phyloP scores from a whole-genome alignment of 1,140 invertebrate genomes.

The Lethrus apterus region DNA sequence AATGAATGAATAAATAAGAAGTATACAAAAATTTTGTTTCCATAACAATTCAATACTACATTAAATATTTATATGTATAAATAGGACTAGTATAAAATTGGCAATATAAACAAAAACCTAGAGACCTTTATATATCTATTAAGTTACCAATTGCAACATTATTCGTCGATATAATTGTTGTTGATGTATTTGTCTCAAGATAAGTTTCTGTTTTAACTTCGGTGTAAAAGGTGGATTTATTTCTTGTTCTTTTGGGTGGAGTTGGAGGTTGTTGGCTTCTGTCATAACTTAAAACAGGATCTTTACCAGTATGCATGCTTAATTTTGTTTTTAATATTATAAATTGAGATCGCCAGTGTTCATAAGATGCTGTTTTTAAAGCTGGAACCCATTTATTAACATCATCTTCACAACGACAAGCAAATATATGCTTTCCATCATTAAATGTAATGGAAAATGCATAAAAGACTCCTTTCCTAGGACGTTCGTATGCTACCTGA shows the following conservation, averaged over 20 bases:
- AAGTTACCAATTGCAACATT: constrained; percentile 23
- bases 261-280: constrained; percentile 22
- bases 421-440: constrained; percentile 38
- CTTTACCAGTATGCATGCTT: constrained; percentile 34
- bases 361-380: constrained; percentile 37
- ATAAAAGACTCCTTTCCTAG: constrained; percentile 35
- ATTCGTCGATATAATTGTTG: constrained; percentile 12
- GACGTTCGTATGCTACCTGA: constrained; percentile 36
- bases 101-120: not conserved
- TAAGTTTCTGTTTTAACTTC: constrained; percentile 25
- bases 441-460: constrained; percentile 38
- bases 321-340: constrained; percentile 36
- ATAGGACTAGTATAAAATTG: constrained; percentile 8
- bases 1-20: too few species aligned
- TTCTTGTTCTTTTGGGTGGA: constrained; percentile 26
- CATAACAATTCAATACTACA: too few species aligned
- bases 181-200: constrained; percentile 22
- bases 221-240: constrained; percentile 33
- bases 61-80: too few species aligned
- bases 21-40: too few species aligned
- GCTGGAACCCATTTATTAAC: constrained; percentile 37
- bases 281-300: constrained; percentile 35
- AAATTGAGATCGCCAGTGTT: constrained; percentile 37
- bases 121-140: constrained; percentile 27
- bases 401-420: constrained; percentile 36